These are phyloP conservation scores for Drosophila nigritarsus DNA, from an alignment of 2,888 invertebrate species.

Conservation along the genomic window DNA sequence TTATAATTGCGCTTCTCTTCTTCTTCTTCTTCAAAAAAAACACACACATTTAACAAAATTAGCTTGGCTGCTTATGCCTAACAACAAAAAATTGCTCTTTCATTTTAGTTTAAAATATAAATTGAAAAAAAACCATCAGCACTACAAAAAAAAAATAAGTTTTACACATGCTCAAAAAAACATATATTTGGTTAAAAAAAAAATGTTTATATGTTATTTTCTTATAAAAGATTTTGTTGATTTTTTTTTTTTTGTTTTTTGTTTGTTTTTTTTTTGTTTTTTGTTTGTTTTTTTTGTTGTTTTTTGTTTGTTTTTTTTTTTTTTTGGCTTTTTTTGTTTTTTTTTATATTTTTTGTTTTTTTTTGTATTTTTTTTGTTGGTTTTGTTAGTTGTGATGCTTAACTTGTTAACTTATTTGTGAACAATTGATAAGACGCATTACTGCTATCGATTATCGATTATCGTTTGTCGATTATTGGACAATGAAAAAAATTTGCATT, in stretches of 20 bases:
- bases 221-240: conserved; percentile 34
- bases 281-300: neutral
- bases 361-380: neutral
- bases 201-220: conserved; percentile 12
- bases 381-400: conserved; percentile 1
- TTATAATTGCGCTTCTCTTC: conserved; percentile 54
- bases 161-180: conserved; percentile 55
- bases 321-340: neutral
- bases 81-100: conserved; percentile 53
- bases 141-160: conserved; percentile 56
- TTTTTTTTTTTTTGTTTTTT: conserved; percentile 11
- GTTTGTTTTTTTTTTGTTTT: neutral
- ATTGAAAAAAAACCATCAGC: conserved; percentile 41
- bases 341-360: conserved; percentile 2
- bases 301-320: conserved; percentile 1
- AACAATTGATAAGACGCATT: conserved; percentile 42
- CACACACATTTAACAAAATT: conserved; percentile 65
- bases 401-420: conserved; percentile 29
- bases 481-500: conserved; percentile 56
- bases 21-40: conserved; percentile 34
- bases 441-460: conserved; percentile 43
- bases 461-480: conserved; percentile 42
- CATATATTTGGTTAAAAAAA: conserved; percentile 33
- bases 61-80: conserved; percentile 76
- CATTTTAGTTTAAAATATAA: conserved; percentile 47